phyloP scores from a whole-genome alignment of 2,113 vertebrate species.

The Passer domesticus region DNA sequence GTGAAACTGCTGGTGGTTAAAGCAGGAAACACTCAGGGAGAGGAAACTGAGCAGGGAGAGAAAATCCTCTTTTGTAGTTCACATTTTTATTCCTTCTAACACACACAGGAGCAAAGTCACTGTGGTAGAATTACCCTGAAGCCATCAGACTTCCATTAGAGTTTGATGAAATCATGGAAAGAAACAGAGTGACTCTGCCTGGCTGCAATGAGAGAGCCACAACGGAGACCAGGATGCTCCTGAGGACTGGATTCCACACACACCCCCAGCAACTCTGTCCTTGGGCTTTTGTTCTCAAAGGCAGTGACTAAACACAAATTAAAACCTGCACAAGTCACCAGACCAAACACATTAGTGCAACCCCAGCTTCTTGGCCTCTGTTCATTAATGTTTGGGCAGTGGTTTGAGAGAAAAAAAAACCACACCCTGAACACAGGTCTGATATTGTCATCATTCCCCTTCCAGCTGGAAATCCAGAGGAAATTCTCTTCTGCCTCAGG shows the following conservation, averaged over 20 bases:
- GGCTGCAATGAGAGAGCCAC: not conserved
- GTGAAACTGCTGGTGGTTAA: not conserved
- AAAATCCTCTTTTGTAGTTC: not conserved
- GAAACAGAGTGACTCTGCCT: not conserved
- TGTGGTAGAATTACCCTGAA: not conserved
- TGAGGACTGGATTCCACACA: not conserved
- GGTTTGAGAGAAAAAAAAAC: not conserved
- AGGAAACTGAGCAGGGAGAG: not conserved
- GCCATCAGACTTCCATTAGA: not conserved
- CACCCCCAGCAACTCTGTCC: accelerated
- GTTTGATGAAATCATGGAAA: not conserved
- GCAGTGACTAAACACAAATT: not conserved
- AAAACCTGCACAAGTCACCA: not conserved
- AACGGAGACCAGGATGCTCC: not conserved
- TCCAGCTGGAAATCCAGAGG: not conserved
- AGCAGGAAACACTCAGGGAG: accelerated
- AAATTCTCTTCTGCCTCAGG: not conserved
- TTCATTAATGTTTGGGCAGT: not conserved
- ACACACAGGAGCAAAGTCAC: not conserved
- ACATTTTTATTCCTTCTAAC: not conserved
- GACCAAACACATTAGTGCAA: not conserved
- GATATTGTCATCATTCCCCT: not conserved
- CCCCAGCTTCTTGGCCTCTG: not conserved
- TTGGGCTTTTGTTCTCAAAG: not conserved
- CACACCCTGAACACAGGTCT: not conserved